Evolutionary conservation across 1,140 invertebrate genomes (phyloP).

Genomic region (Apis dorsata): DNA sequence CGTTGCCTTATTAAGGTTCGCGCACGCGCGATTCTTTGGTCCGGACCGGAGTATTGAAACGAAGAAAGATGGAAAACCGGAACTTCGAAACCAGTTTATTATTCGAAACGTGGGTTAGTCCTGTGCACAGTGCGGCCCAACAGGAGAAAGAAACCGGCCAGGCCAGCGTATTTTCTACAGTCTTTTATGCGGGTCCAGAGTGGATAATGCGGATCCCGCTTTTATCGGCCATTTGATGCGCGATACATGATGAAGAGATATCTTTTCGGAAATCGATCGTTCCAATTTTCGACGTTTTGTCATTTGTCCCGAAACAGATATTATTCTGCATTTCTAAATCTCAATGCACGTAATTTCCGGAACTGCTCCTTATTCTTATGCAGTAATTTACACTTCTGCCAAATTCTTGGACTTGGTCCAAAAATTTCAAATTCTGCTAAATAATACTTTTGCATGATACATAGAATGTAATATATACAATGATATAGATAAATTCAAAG

Average conservation of each 20-base stretch:
- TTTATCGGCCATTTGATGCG: slow-evolving; percentile 2
- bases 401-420: too few relatives aligned
- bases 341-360: too few relatives aligned
- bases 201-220: slow-evolving; percentile 25
- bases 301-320: too few relatives aligned
- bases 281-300: neutral
- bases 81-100: slow-evolving; percentile 69
- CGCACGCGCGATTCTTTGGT: slow-evolving; percentile 26
- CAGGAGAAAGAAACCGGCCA: slow-evolving; percentile 45
- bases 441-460: too few relatives aligned
- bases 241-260: neutral
- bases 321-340: too few relatives aligned
- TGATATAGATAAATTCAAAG: too few relatives aligned
- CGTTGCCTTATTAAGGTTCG: slow-evolving; percentile 71
- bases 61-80: slow-evolving; percentile 73
- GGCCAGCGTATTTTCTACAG: slow-evolving; percentile 52
- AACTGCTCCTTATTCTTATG: too few relatives aligned
- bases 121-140: slow-evolving; percentile 19
- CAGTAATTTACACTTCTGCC: too few relatives aligned
- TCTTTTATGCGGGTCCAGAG: slow-evolving; percentile 51
- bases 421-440: too few relatives aligned
- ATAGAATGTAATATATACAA: too few relatives aligned
- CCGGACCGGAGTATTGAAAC: slow-evolving; percentile 29
- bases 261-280: slow-evolving; percentile 19
- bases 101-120: slow-evolving; percentile 56